Evolutionary conservation across 2,888 invertebrate genomes (phyloP), one percentile per base, ranked within the genome.

Genomic region (Argyresthia albistria): DNA sequence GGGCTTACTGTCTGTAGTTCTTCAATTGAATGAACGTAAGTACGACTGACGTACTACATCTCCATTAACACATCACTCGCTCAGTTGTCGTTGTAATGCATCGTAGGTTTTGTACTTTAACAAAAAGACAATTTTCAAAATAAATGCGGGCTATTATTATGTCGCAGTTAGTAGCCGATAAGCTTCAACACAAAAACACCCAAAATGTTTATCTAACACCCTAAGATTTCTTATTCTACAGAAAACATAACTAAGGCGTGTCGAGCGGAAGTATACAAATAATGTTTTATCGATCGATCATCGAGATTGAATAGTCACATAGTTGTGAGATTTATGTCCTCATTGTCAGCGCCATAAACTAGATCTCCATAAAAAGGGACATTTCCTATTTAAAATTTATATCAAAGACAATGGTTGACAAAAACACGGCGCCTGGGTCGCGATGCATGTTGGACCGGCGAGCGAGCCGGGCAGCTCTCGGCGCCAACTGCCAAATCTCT

Each of bases 401-500:
- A 86, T 84, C 74, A 84, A 86, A 87, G 84, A 87, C 87, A 87
- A 86, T 87, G 81, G 84, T 78, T 73, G 73, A 84, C 84, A 87
- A 87, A 87, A 87, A 87, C 76, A 66, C 69, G 87, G 86, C 87
- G 86, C 84, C 87, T 74, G 67, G 60, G 48, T 73, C 79, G 80
- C 80, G 79, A 74, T 66, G n/a, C n/a, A n/a, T n/a, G 74, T 64
- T 14, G 35, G 10, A 39, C 39, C 46, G 16, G 51, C 49, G 52
- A 15, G 12, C 69, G 64, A 60, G 68, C 63, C 63, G 72, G 62
- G 25, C 25, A 6, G 25, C 25, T 25, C 66, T 60, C 80, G 86
- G 87, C 87, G 87, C 86, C 86, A 80, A 82, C 86, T 86, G 87
- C 87, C 87, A 87, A 86, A 86, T 82, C 84, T 83, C 78, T 86